These are phyloP conservation scores for Seira ritae DNA, from an alignment of 2,888 invertebrate species.

Conservation along the genomic window DNA sequence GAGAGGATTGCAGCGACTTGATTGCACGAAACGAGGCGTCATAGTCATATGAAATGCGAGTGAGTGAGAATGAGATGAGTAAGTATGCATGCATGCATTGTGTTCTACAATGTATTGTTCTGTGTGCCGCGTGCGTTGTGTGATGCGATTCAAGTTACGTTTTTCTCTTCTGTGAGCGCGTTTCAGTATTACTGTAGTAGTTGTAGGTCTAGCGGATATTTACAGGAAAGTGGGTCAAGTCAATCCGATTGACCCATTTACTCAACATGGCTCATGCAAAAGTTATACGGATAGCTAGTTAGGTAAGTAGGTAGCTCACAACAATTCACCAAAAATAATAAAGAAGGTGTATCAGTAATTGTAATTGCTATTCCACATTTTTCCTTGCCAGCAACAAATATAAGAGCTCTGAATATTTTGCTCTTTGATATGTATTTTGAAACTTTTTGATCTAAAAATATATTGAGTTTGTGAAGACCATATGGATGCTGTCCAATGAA, in stretches of 20 bases:
- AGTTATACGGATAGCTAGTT: background rate
- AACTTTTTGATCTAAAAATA: too few species aligned
- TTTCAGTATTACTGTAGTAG: background rate
- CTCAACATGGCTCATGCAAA: conserved; percentile 33
- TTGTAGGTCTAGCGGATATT: conserved; percentile 43
- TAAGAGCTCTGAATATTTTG: too few species aligned
- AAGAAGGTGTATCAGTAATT: background rate
- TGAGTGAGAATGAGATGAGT: background rate
- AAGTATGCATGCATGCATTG: background rate
- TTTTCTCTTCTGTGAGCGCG: background rate
- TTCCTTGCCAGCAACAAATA: background rate
- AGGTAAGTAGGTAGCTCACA: conserved; percentile 3
- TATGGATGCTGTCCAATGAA: background rate
- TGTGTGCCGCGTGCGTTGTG: too few species aligned
- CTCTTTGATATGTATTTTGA: too few species aligned
- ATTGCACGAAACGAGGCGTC: background rate
- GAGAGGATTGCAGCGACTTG: conserved; percentile 77
- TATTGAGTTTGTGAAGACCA: too few species aligned
- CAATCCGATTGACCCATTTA: conserved; percentile 68
- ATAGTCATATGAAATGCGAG: conserved; percentile 1
- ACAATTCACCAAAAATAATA: background rate
- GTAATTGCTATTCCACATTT: background rate
- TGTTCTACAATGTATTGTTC: too few species aligned
- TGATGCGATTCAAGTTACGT: background rate
- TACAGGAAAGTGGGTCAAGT: conserved; percentile 67